Percentiles rank a stretch among this genome's conserved stretches.
phyloP scores from a whole-genome alignment of 2,113 vertebrate genomes.

The Melozone crissalis region DNA sequence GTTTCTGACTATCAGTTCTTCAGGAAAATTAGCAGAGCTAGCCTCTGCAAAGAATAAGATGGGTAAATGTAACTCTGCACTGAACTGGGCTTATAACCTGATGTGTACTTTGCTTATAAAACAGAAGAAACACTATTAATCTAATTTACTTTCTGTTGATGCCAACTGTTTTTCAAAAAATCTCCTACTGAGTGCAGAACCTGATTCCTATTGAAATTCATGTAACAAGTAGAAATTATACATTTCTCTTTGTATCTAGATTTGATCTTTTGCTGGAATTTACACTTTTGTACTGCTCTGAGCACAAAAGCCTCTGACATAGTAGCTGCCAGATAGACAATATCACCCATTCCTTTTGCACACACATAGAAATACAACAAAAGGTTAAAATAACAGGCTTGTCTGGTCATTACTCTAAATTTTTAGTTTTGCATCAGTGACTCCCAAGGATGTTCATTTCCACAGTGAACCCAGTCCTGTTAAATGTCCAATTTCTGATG shows the following conservation, averaged over 20 bases:
- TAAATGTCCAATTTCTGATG: conserved; percentile 14
- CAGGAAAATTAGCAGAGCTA: not conserved
- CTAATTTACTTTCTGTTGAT: not conserved
- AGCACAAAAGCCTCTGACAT: not conserved
- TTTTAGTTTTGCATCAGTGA: conserved; percentile 8
- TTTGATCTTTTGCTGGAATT: not conserved
- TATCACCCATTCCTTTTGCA: not conserved
- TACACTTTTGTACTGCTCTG: not conserved
- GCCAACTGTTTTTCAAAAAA: not conserved
- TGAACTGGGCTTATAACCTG: not conserved
- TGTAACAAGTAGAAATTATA: not conserved
- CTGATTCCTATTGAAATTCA: not conserved
- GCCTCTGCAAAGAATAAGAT: not conserved
- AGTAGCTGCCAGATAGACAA: not conserved
- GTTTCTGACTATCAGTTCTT: not conserved
- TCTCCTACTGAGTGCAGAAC: not conserved
- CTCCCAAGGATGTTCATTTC: conserved; percentile 30
- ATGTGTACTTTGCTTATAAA: not conserved
- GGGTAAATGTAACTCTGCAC: not conserved
- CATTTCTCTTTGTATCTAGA: not conserved
- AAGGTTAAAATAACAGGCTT: not conserved
- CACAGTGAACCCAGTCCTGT: not conserved
- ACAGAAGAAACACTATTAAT: not conserved
- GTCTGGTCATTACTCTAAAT: not conserved
- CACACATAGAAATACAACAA: not conserved